These are phyloP conservation scores for Eupithecia tripunctaria DNA, from an alignment of 2,888 invertebrate genomes.

Conservation along the genomic window DNA sequence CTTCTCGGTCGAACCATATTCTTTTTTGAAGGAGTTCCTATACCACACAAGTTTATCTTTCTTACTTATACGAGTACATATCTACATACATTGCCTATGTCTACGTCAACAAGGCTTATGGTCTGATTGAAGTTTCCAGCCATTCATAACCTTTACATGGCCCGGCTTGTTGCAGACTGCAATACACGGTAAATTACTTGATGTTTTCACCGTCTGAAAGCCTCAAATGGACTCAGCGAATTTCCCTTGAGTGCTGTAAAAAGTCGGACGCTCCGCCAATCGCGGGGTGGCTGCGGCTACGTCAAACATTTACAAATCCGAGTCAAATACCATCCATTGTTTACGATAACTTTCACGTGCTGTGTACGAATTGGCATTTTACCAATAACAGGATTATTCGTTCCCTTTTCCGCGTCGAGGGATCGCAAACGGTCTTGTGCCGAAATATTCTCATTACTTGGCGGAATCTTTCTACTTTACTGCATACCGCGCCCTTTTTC, in stretches of 20 bases:
- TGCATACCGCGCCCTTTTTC: conserved; percentile 65
- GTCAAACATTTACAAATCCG: conserved; percentile 64
- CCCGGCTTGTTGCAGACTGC: conserved; percentile 51
- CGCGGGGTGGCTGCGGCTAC: conserved; percentile 60
- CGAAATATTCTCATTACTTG: conserved; percentile 77
- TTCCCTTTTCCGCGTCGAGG: conserved; percentile 57
- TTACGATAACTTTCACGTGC: conserved; percentile 53
- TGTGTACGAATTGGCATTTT: conserved; percentile 53
- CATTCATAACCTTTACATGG: background rate
- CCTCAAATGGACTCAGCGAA: conserved; percentile 72
- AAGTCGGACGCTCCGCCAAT: conserved; percentile 67
- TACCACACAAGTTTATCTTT: background rate
- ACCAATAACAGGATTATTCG: conserved; percentile 64
- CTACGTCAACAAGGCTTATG: background rate
- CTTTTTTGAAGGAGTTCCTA: background rate
- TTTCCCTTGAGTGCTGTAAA: conserved; percentile 79
- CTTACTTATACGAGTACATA: too few species aligned
- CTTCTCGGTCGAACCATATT: conserved; percentile 22
- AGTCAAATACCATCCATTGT: conserved; percentile 64
- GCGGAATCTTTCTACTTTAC: conserved; percentile 72
- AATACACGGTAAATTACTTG: conserved; percentile 64
- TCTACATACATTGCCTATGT: background rate
- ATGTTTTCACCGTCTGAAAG: conserved; percentile 60
- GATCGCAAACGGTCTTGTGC: conserved; percentile 63
- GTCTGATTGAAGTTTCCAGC: background rate